Evolutionary conservation across 2,797 vertebrate species (phyloP).

Genomic region (Sciurus vulgaris): DNA sequence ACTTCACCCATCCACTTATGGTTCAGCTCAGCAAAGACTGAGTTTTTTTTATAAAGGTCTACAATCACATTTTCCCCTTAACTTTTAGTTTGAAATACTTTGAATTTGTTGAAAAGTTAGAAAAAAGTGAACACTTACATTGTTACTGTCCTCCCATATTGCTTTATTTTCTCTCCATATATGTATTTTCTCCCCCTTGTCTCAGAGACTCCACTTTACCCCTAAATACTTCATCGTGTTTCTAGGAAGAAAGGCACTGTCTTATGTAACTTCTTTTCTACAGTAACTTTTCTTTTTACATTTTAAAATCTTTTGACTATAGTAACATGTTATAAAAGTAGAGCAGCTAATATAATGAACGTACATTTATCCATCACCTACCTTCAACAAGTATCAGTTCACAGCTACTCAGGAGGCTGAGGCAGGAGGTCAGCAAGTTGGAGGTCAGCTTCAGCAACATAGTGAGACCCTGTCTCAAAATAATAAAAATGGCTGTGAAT

Average conservation of each 20-base stretch:
- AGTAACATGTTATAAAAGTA: neutral
- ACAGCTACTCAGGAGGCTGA: neutral
- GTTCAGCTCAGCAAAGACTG: neutral
- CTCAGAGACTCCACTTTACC: neutral
- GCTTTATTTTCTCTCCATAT: neutral
- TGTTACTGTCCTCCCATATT: neutral
- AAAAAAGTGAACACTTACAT: neutral
- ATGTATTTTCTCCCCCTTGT: neutral
- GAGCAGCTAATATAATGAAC: neutral
- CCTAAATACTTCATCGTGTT: neutral
- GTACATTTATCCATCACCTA: neutral
- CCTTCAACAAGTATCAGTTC: neutral
- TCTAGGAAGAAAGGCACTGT: neutral
- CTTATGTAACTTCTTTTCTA: neutral
- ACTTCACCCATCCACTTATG: neutral
- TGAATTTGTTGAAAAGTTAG: neutral
- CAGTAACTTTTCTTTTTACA: slow-evolving; percentile 21
- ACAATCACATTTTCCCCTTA: neutral
- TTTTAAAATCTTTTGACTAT: slow-evolving; percentile 30
- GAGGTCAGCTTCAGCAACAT: too few species aligned
- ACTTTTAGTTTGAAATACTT: slow-evolving; percentile 47
- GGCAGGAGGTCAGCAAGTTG: too few species aligned
- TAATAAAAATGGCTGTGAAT: too few species aligned
- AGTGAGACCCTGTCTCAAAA: neutral
- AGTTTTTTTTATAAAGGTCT: neutral